phyloP scores from a whole-genome alignment of 2,888 invertebrate genomes.

The Zootermopsis nevadensis region DNA sequence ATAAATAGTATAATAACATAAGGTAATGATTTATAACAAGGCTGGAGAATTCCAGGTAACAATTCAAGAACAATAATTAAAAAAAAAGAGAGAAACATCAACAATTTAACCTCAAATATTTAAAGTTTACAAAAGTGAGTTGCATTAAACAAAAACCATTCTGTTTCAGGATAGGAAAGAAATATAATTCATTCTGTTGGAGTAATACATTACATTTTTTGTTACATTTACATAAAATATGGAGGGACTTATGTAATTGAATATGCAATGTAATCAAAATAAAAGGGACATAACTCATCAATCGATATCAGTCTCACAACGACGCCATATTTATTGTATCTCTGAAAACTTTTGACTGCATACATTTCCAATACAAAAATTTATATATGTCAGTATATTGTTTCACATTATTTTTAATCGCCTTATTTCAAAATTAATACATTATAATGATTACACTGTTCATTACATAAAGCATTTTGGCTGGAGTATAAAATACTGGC shows the following conservation, averaged over 20 bases:
- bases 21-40: constrained; percentile 21
- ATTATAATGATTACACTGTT: neutral
- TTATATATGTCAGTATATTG: neutral
- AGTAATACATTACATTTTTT: neutral
- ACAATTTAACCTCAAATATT: neutral
- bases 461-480: neutral
- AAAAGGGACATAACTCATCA: neutral
- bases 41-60: constrained; percentile 32
- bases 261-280: constrained; percentile 4
- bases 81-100: neutral
- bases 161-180: neutral
- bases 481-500: neutral
- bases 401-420: no score
- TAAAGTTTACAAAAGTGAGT: neutral
- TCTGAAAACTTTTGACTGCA: neutral
- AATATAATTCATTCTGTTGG: neutral
- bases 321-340: no score
- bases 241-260: neutral
- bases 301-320: neutral
- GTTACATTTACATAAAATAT: neutral
- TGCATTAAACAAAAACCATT: neutral
- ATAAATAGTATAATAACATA: constrained; percentile 4
- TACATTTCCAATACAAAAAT: neutral
- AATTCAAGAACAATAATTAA: constrained; percentile 26
- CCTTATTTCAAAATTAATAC: neutral